Evolutionary conservation across 2,113 vertebrate genomes (phyloP).

Genomic region (Engraulis encrasicolus): DNA sequence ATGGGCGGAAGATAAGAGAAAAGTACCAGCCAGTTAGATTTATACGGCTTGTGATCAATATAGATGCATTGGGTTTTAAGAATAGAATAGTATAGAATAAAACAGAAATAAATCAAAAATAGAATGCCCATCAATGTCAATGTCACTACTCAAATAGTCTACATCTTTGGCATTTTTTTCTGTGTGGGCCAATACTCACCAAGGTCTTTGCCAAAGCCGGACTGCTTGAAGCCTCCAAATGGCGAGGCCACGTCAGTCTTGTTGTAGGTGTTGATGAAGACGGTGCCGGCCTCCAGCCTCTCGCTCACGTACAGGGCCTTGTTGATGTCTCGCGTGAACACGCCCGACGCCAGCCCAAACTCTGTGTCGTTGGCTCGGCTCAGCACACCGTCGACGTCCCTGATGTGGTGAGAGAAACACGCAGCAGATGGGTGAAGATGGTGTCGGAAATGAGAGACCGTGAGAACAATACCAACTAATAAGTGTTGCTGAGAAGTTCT

Average conservation of each 20-base stretch:
- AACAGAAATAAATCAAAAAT: no score
- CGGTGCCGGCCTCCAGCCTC: slow-evolving; percentile 83
- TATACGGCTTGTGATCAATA: no score
- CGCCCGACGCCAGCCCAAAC: slow-evolving; percentile 85
- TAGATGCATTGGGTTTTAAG: no score
- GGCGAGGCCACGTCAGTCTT: slow-evolving; percentile 87
- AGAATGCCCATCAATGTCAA: no score
- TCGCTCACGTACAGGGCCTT: slow-evolving; percentile 86
- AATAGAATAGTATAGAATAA: no score
- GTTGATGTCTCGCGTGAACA: slow-evolving; percentile 84
- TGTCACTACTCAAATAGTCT: no score
- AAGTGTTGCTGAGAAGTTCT: no score
- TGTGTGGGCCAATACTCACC: slow-evolving; percentile 80
- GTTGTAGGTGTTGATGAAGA: slow-evolving; percentile 91
- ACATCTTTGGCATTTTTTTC: no score
- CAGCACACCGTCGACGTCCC: slow-evolving; percentile 81
- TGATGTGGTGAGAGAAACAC: slow-evolving; percentile 54
- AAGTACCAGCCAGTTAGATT: no score
- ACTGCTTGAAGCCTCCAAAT: slow-evolving; percentile 89
- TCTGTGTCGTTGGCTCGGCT: slow-evolving; percentile 83
- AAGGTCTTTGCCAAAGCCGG: slow-evolving; percentile 88
- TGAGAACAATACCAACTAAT: no score
- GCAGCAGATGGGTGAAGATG: not conserved
- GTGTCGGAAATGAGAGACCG: not conserved
- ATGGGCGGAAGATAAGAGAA: slow-evolving; percentile 6